Evolutionary conservation across 1,140 invertebrate species (phyloP), one percentile per base, ranked within the genome.

Genomic region (Drosophila paulistorum): DNA sequence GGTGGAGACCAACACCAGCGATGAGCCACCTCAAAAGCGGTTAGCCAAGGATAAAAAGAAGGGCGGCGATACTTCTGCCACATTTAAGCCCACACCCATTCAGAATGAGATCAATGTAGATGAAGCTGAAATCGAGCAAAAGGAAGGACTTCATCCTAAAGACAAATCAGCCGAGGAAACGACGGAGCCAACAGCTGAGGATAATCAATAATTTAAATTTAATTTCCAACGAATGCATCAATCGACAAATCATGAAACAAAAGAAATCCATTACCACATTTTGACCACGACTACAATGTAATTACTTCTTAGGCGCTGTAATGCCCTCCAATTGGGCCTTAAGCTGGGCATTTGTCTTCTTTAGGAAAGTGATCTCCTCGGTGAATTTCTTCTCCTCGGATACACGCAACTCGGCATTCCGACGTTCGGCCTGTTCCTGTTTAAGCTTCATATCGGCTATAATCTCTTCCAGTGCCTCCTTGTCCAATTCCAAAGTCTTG

Each of bases 241-340:
- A 85, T 42, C 14, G 61, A 67, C 59, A 57, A 51, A 77, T 73
- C 65, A 89, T 14, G 17, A 51, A 51, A 51, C 45, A 51, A 51
- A 51, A 62, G 65, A 74, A 30, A 66, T 14, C 41, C 33, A 67
- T 30, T 57, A 59, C 45, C 11, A 41, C 48, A 60, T 30, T 30
- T 30, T 30, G 9, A 55, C 35, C 42, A 61, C 10, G 13, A 54
- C 37, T 26, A 17, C 30, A 14, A 7, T 7, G 0, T 3, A 2
- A 57, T 94, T 95, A 97, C 93, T 98, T 98, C 92, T 97, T 98
- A 13, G 97, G 96, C 60, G 96, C 96, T 79, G 98, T 97, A 74
- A 98, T 97, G 82, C 97, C 97, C 94, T 98, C 97, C 57, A 98
- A 93, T 94, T 98, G 97, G 41, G 96, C 95, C 94, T 98, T 98